Evolutionary conservation across 2,888 invertebrate genomes (phyloP).

Genomic region (Merodon equestris): DNA sequence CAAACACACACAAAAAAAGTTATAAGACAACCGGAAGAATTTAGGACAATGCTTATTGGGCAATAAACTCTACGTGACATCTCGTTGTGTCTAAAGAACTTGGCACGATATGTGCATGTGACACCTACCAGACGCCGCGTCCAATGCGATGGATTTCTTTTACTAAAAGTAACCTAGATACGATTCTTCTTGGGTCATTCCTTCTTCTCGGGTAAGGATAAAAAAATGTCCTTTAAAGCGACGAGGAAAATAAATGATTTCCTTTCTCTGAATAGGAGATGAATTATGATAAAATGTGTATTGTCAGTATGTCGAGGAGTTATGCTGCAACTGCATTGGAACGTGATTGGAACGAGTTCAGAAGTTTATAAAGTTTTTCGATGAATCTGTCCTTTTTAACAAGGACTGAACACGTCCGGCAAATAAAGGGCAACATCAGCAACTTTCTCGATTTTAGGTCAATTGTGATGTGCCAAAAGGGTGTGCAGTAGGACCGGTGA

Average conservation of each 20-base stretch:
- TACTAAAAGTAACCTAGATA: constrained; percentile 37
- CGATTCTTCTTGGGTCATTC: constrained; percentile 5
- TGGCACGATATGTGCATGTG: constrained; percentile 60
- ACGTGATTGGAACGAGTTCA: constrained; percentile 53
- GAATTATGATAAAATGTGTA: constrained; percentile 48
- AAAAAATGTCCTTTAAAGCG: no score
- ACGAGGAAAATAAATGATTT: no score
- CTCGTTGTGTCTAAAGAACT: constrained; percentile 57
- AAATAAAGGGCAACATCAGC: no score
- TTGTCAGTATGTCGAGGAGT: constrained; percentile 20
- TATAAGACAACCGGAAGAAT: constrained; percentile 64
- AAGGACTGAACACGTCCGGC: no score
- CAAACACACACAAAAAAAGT: constrained; percentile 9
- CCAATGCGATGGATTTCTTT: constrained; percentile 10
- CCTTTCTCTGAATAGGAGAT: constrained; percentile 17
- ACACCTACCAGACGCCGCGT: constrained; percentile 32
- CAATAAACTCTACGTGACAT: constrained; percentile 68
- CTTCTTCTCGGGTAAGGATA: background rate
- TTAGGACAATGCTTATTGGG: constrained; percentile 68
- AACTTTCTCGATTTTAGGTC: no score
- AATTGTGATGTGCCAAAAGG: no score
- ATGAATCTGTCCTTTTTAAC: no score
- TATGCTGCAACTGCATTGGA: constrained; percentile 42
- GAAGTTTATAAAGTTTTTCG: constrained; percentile 12
- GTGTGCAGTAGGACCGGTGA: no score